Evolutionary conservation across 92 coral and sea anemone species (phyloP), one percentile per base, ranked within the genome.

Genomic region (Isaurus tuberculatus): DNA sequence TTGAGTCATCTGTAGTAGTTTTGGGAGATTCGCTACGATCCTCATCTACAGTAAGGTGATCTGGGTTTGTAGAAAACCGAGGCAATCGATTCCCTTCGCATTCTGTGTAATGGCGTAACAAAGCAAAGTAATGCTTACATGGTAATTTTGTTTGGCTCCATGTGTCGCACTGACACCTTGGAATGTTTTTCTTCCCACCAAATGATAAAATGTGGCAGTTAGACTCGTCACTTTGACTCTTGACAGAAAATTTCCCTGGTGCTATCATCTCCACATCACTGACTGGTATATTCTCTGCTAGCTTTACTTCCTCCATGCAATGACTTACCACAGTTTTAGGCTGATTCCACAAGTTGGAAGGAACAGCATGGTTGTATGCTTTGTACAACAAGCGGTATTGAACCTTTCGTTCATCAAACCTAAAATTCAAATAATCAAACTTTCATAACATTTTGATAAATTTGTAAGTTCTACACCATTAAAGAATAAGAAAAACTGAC

Each of bases 51-150:
- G 43, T 37, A 9, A 37, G 4, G 8, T 9, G 43, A 37, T 4
- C 5, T 37, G 43, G 8, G 0, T 37, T 37, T 9, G 43, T 37
- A 9, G 4, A 37, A 37, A 37, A 37, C 8, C 5, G 0, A 9
- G 43, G 43, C 20, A 57, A 8, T 57, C 19, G 65, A 15, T 57
- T 6, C 83, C 81, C 83, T 37, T 9, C 43, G 5, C 83, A 84
- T 16, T 2, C 74, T 4, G 34, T 14, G 46, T 36, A 15, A 14
- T 63, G 74, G 20, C 0, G 1, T 4, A 84, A 60, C n/a, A 63
- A 28, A 10, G 88, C 83, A n/a, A 84, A 61, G 43, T 73, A 60
- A 26, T 84, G 88, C 81, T 74, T 84, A 72, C 88, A 84, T 72
- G 88, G 88, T 15, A 84, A 57, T 32, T 23, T 73, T 71, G 66